Conservation (phyloP, 2,888 invertebrate species). For the Eulithis prunata region DNA sequence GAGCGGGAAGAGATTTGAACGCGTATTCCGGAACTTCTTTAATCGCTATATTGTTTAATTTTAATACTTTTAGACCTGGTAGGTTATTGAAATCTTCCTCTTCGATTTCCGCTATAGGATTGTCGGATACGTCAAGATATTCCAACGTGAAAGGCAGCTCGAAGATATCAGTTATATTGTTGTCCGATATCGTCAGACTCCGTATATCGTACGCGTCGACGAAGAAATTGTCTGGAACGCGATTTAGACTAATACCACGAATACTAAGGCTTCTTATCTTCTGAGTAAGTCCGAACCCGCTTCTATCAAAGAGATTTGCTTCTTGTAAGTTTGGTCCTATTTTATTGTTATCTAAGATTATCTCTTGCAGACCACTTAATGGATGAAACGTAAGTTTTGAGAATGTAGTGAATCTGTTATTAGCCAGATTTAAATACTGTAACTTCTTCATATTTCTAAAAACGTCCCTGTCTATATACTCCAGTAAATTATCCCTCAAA, state of each 20-base stretch:
- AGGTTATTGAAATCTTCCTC: constrained; percentile 78
- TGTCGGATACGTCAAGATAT: constrained; percentile 86
- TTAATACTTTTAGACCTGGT: constrained; percentile 79
- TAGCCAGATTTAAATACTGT: constrained; percentile 71
- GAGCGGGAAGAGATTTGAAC: constrained; percentile 80
- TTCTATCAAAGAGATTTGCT: constrained; percentile 67
- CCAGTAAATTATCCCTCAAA: constrained; percentile 69
- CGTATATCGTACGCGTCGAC: constrained; percentile 74
- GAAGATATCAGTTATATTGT: constrained; percentile 82
- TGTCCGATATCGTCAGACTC: constrained; percentile 77
- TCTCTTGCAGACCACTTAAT: constrained; percentile 65
- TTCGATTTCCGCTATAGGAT: constrained; percentile 78
- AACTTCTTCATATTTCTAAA: constrained; percentile 70
- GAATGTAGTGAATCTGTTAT: constrained; percentile 71
- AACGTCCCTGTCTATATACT: constrained; percentile 62
- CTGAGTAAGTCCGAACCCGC: constrained; percentile 67
- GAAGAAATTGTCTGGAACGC: constrained; percentile 71
- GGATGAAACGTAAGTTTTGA: constrained; percentile 68
- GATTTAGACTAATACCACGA: constrained; percentile 58
- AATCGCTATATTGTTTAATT: constrained; percentile 84
- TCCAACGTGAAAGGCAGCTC: constrained; percentile 82
- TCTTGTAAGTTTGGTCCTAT: constrained; percentile 64
- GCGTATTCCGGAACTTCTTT: constrained; percentile 80
- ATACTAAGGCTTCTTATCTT: constrained; percentile 66
- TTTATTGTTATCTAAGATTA: constrained; percentile 74